These are phyloP conservation scores for Pantherophis alleghaniensis DNA, from an alignment of 2,797 vertebrate genomes.

Conservation along the genomic window DNA sequence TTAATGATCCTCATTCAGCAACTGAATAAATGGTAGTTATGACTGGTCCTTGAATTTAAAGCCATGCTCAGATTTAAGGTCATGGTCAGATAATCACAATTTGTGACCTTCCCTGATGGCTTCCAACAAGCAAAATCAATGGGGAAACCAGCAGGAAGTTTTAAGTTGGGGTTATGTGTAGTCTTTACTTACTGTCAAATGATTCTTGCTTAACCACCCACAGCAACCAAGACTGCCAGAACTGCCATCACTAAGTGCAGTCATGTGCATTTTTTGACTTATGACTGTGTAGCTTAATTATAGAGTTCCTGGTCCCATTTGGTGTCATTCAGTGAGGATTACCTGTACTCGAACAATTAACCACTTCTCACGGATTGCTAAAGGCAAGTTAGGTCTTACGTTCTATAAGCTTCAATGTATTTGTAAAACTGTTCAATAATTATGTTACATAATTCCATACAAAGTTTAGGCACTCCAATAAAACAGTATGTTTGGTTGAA, in stretches of 20 bases:
- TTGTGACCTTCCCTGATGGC: not conserved
- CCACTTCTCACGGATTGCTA: not conserved
- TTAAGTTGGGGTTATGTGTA: not conserved
- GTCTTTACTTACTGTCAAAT: not conserved
- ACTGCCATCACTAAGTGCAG: not conserved
- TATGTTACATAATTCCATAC: not conserved
- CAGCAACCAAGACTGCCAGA: not conserved
- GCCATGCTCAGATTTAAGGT: not conserved
- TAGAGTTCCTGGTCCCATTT: not conserved
- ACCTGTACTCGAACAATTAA: conserved; percentile 4
- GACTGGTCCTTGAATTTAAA: not conserved
- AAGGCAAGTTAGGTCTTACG: not conserved
- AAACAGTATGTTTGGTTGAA: not conserved
- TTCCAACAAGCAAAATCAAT: not conserved
- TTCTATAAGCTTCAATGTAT: not conserved
- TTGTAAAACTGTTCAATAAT: not conserved
- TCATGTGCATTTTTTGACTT: not conserved
- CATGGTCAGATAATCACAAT: not conserved
- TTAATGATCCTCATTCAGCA: not conserved
- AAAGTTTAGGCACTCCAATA: not conserved
- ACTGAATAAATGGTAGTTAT: not conserved
- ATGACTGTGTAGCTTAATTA: not conserved
- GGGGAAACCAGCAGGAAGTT: not conserved
- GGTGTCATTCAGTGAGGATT: not conserved
- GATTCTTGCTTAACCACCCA: not conserved